These are phyloP conservation scores for Scortum barcoo DNA, from an alignment of 2,113 vertebrate species.

Conservation along the genomic window DNA sequence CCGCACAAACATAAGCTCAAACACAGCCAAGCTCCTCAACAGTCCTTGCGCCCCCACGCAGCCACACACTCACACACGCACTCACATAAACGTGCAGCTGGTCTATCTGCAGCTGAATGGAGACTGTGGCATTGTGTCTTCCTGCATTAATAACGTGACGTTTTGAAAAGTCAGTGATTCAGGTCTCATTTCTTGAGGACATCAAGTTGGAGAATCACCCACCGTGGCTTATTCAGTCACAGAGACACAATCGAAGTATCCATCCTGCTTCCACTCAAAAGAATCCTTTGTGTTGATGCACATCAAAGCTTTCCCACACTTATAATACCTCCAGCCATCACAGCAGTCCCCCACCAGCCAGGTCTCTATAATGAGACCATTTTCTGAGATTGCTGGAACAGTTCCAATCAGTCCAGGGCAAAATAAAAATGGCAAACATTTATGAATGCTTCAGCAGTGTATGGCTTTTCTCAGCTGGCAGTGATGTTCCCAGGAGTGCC, in stretches of 20 bases:
- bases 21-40: slow-evolving; percentile 59
- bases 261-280: slow-evolving; percentile 22
- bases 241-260: slow-evolving; percentile 23
- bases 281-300: not conserved
- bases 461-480: slow-evolving; percentile 32
- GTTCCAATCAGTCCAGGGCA: slow-evolving; percentile 7
- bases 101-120: slow-evolving; percentile 51
- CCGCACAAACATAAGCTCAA: slow-evolving; percentile 37
- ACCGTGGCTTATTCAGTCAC: slow-evolving; percentile 36
- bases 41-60: slow-evolving; percentile 34
- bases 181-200: slow-evolving; percentile 3
- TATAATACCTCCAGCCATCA: slow-evolving; percentile 41
- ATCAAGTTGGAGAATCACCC: slow-evolving; percentile 34
- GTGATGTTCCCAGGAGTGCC: not conserved
- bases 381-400: slow-evolving; percentile 20
- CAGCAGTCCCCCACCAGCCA: slow-evolving; percentile 29
- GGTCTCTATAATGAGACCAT: slow-evolving; percentile 31
- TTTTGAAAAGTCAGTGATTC: slow-evolving; percentile 38
- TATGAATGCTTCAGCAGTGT: slow-evolving; percentile 10
- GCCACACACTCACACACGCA: slow-evolving; percentile 48
- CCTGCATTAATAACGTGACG: slow-evolving; percentile 8
- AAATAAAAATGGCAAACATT: slow-evolving; percentile 2
- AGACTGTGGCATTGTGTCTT: slow-evolving; percentile 34
- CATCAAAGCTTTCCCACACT: slow-evolving; percentile 25
- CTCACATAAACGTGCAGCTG: slow-evolving; percentile 57